phyloP scores from a whole-genome alignment of 2,113 vertebrate genomes.

The Myrmecophaga tridactyla region DNA sequence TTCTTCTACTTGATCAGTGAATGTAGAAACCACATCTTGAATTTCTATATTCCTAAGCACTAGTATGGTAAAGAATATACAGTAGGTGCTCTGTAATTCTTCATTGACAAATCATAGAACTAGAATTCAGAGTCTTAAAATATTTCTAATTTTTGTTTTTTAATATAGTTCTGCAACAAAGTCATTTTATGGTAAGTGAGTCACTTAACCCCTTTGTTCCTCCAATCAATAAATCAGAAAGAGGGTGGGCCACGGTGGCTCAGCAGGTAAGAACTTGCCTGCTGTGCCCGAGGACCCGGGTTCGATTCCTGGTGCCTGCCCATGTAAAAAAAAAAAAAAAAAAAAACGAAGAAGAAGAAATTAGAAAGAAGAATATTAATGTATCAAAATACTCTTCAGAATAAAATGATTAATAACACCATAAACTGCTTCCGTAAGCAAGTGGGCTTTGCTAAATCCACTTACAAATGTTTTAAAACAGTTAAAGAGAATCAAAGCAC shows the following conservation, averaged over 20 bases:
- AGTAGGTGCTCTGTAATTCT: conserved; percentile 24
- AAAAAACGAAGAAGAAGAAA: no score
- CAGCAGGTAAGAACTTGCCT: no score
- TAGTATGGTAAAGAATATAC: background rate
- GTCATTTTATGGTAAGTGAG: background rate
- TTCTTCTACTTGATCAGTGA: conserved; percentile 14
- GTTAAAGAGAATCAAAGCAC: conserved; percentile 63
- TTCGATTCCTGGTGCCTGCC: no score
- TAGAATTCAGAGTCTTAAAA: conserved; percentile 54
- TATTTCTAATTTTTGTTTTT: no score
- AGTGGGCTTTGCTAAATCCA: conserved; percentile 61
- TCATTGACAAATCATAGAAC: conserved; percentile 18
- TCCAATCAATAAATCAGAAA: conserved; percentile 21
- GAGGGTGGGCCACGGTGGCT: no score
- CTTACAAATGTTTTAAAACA: conserved; percentile 69
- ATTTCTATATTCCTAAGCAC: background rate
- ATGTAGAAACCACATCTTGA: background rate
- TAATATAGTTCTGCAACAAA: conserved; percentile 37
- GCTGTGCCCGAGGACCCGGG: no score
- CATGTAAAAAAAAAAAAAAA: no score
- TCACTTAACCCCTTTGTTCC: conserved; percentile 24
- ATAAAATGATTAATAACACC: conserved; percentile 56
- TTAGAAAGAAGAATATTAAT: background rate
- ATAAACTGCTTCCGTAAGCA: conserved; percentile 58
- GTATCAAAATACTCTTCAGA: conserved; percentile 29